Conservation (phyloP, 30 jellyfish, hydroid and myxozoan genomes). For the Mastigias papua region DNA sequence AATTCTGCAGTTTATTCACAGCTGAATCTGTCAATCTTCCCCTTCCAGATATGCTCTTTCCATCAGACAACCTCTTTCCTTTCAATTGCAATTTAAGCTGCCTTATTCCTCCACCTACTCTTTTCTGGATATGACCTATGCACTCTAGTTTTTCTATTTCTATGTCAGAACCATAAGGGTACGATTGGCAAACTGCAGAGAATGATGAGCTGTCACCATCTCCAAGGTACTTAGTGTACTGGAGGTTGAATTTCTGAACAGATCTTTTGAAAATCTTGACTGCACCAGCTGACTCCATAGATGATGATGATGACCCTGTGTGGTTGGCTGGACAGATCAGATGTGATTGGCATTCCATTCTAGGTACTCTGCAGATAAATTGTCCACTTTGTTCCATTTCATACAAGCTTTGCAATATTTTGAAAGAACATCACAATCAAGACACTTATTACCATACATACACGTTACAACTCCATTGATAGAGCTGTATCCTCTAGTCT, state of each 20-base stretch:
- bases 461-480: constrained; percentile 15
- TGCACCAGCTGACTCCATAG: constrained; percentile 35
- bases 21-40: constrained; percentile 9
- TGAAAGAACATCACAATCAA: constrained; percentile 7
- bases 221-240: too few relatives aligned
- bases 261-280: constrained; percentile 4
- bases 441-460: not conserved
- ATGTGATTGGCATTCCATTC: constrained; percentile 15
- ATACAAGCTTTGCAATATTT: not conserved
- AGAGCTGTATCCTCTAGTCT: constrained; percentile 17
- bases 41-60: constrained; percentile 45
- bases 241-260: not conserved
- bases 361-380: not conserved
- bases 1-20: constrained; percentile 1
- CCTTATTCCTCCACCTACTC: not conserved
- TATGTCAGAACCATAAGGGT: constrained; percentile 1
- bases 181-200: not conserved
- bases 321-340: too few relatives aligned
- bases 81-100: not conserved
- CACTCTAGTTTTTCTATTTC: constrained; percentile 2
- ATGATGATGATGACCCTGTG: constrained; percentile 4
- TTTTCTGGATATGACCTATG: constrained; percentile 21
- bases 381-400: not conserved
- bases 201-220: too few relatives aligned
- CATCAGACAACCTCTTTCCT: not conserved